Evolutionary conservation across 1,140 invertebrate species (phyloP), one percentile per base, ranked within the genome.

Genomic region (Fopius arisanus): DNA sequence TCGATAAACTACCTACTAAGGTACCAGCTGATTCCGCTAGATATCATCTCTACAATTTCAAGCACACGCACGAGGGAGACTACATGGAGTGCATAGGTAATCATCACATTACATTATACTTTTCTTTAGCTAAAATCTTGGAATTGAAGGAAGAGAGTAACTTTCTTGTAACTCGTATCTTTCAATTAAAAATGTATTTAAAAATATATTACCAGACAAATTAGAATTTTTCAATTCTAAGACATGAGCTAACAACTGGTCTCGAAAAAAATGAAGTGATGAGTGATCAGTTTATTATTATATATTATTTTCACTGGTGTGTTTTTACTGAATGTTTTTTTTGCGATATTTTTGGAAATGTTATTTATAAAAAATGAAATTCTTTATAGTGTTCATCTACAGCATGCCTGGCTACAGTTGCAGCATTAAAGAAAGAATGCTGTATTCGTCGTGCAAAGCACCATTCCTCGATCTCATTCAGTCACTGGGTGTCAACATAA

Each of bases 381-480:
- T 79, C 82, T 84, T 92, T 92, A 81, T 90, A 97, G 95, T 99
- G 62, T 99, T 99, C 86, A 96, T 99, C 79, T 99, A 99, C 88
- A 97, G 96, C 10, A 98, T 98, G 96, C 97, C 97, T 21, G 96
- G 96, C 7, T 98, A 97, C 85, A 94, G 90, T 62, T 97, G 96
- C 82, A 93, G 95, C 73, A 96, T 99, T 75, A 98, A 97, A 86
- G 97, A 99, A 87, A 90, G 97, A 79, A 99, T 99, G 97, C 89
- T 99, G 79, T 99, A 99, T 88, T 98, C 97, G 0, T 98, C 96
- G 78, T 98, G 96, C 85, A 98, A 98, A 89, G 93, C 92, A 76
- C 94, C 96, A 19, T 90, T 99, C 59, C 88, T 96, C 23, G 92
- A 95, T 75, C 91, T 92, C 29, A 93, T 98, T 76, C 91, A 96